A percentile compares a stretch with the other conserved stretches of the same genome.
These are phyloP conservation scores for Clivina fossor DNA, from an alignment of 2,888 invertebrate genomes.

Conservation along the genomic window DNA sequence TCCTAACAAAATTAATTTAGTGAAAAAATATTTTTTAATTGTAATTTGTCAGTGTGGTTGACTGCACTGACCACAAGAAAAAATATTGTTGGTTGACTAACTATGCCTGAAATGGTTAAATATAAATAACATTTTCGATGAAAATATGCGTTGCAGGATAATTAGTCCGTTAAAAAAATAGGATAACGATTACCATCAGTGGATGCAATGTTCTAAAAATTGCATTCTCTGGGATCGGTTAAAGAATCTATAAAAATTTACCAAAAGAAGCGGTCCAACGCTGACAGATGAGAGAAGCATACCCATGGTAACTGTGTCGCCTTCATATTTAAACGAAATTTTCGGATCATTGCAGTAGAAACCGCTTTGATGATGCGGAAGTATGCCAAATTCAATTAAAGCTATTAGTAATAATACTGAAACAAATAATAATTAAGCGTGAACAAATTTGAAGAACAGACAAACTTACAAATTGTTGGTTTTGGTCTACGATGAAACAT, in stretches of 20 bases:
- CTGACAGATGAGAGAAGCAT: slow-evolving; percentile 59
- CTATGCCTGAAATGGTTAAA: too few relatives aligned
- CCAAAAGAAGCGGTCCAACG: slow-evolving; percentile 61
- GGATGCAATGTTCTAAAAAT: background rate
- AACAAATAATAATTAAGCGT: slow-evolving; percentile 39
- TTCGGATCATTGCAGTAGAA: slow-evolving; percentile 73
- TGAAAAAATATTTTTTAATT: too few relatives aligned
- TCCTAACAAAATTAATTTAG: slow-evolving; percentile 16
- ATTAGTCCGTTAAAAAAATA: too few relatives aligned
- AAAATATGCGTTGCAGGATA: too few relatives aligned
- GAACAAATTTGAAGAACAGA: slow-evolving; percentile 10
- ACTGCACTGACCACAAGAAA: too few relatives aligned
- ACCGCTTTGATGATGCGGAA: slow-evolving; percentile 65
- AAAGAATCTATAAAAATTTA: slow-evolving; percentile 51
- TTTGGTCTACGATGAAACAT: background rate
- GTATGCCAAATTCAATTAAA: slow-evolving; percentile 64
- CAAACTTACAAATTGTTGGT: slow-evolving; percentile 11
- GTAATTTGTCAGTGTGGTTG: too few relatives aligned
- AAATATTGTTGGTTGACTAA: too few relatives aligned
- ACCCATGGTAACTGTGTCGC: slow-evolving; percentile 67
- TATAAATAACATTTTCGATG: too few relatives aligned
- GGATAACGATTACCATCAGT: slow-evolving; percentile 2
- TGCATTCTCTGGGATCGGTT: background rate
- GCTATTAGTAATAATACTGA: slow-evolving; percentile 62
- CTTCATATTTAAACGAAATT: slow-evolving; percentile 65